Conservation (phyloP, 2,113 vertebrate genomes). For the Chinchilla lanigera region DNA sequence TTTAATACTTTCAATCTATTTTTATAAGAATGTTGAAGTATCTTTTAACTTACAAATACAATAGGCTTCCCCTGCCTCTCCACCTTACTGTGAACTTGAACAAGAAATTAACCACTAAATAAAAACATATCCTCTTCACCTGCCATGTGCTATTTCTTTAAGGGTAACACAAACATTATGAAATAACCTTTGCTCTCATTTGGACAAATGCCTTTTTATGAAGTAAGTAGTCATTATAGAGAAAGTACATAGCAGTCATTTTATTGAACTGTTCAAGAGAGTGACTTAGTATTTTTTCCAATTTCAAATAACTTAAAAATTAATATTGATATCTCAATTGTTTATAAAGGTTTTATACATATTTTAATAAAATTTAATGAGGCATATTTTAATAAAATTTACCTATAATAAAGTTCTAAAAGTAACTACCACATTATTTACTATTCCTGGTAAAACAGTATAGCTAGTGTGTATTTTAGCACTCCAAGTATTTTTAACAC, state of each 20-base stretch:
- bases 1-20: slow-evolving; percentile 36
- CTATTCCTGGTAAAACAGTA: not conserved
- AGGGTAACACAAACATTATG: not conserved
- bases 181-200: slow-evolving; percentile 18
- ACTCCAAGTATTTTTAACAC: not conserved
- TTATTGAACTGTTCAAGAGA: slow-evolving; percentile 26
- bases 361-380: slow-evolving; percentile 50
- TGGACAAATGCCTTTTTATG: slow-evolving; percentile 20
- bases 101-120: not conserved
- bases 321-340: not conserved
- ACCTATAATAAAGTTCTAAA: not conserved
- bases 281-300: not conserved
- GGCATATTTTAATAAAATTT: slow-evolving; percentile 46
- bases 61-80: not conserved
- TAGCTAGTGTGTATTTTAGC: not conserved
- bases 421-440: not conserved
- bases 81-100: slow-evolving; percentile 34
- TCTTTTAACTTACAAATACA: not conserved
- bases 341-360: slow-evolving; percentile 10
- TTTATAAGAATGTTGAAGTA: slow-evolving; percentile 42
- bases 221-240: not conserved
- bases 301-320: slow-evolving; percentile 44
- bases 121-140: not conserved
- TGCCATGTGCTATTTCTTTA: not conserved
- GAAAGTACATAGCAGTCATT: not conserved